A percentile compares a stretch with the other conserved stretches of the same genome.
Evolutionary conservation across 1,140 invertebrate genomes (phyloP).

Genomic region (Ectropis grisescens): DNA sequence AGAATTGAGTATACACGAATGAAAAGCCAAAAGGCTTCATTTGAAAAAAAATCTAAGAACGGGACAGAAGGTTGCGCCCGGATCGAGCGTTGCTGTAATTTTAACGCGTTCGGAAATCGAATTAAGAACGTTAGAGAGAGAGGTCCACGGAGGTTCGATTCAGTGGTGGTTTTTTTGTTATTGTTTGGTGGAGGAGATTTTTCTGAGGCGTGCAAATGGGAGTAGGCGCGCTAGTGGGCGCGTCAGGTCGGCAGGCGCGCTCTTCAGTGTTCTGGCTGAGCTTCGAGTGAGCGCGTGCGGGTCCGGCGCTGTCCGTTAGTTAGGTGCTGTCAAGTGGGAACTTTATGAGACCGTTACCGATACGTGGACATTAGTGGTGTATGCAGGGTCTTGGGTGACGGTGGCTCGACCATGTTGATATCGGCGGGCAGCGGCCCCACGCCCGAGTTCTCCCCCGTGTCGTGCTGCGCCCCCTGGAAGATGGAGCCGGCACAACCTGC

Average conservation of each 20-base stretch:
- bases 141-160: conserved; percentile 50
- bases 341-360: too few species aligned
- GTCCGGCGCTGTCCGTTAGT: conserved; percentile 27
- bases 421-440: conserved; percentile 66
- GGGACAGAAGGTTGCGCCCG: conserved; percentile 57
- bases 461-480: conserved; percentile 69
- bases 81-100: conserved; percentile 58
- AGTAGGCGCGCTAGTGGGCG: conserved; percentile 65
- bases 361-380: conserved; percentile 43
- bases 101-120: conserved; percentile 67
- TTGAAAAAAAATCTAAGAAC: conserved; percentile 25
- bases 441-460: conserved; percentile 65
- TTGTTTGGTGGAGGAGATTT: conserved; percentile 59
- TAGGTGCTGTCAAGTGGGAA: too few species aligned
- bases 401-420: conserved; percentile 66
- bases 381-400: too few species aligned
- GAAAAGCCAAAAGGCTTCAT: too few species aligned
- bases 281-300: conserved; percentile 61
- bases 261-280: conserved; percentile 67
- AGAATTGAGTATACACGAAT: too few species aligned
- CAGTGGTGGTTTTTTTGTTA: conserved; percentile 61
- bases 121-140: conserved; percentile 67
- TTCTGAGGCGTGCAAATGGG: conserved; percentile 66
- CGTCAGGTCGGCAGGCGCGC: conserved; percentile 58
- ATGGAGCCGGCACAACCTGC: conserved; percentile 63